Base-by-base conservation (phyloP, 2,113 vertebrate species). In the Chaenocephalus aceratus region DNA sequence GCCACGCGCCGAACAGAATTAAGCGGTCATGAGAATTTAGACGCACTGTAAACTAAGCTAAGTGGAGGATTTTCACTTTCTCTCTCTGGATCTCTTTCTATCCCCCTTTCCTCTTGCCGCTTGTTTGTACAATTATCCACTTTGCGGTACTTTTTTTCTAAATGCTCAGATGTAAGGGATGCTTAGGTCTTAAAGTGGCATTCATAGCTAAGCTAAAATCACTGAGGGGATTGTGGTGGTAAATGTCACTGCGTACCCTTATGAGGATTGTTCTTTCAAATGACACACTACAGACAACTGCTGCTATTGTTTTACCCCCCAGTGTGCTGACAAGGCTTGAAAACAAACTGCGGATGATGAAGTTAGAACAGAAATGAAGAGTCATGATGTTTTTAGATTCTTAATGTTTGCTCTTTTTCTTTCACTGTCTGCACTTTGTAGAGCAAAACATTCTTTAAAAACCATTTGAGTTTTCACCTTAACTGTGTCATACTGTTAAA, bases 1-100 rank as follows among this genome's bases (percentile, higher is more conserved):
- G 69, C 61, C 74, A 21, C 70, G 13, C 6, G 69, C 89, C 90
- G 74, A 84, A 88, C 82, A 91, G 90, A 90, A 90, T 93, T 93
- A 93, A 82, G 77, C 63, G 11, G 41, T 41, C 75, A 6, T 44
- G 75, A 72, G 80, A 78, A 73, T 86, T 80, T 11, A 26, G 69
- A 83, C 3, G n/a, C 54, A 30, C 26, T 71, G 83, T 75, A 91
- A 90, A 91, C 77, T 86, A 82, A 73, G 75, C 73, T 81, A 71
- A 86, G 80, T 74, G 76, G 73, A 82, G 77, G 80, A 89, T 90
- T 90, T 80, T 58, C 59, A 72, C 85, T 87, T 80, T 72, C 16
- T 52, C 63, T 53, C 63, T 15, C 41, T 3, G 12, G 7, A 45
- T 18, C 53, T 34, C 54, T 11, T 8, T 21, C 52, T n/a, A 3